These are phyloP conservation scores for Mylabris sibirica DNA, from an alignment of 2,888 invertebrate species.

Conservation along the genomic window DNA sequence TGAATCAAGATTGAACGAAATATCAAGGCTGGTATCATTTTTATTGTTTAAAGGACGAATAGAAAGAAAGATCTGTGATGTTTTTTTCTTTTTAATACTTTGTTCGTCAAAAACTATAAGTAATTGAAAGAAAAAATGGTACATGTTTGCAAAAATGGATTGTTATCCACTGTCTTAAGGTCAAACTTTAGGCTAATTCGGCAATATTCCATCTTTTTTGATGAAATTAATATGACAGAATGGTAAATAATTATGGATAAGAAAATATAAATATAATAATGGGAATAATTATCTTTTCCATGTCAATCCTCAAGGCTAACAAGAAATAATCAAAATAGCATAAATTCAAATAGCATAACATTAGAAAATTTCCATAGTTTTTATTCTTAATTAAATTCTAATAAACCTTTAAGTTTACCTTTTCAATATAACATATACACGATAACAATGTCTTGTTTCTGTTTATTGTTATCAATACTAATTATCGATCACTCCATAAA, in stretches of 20 bases:
- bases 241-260: background rate
- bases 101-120: no score
- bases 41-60: no score
- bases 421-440: background rate
- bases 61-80: no score
- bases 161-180: no score
- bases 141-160: no score
- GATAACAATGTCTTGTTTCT: background rate
- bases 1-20: no score
- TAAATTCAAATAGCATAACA: background rate
- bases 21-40: no score
- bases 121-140: no score
- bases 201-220: no score
- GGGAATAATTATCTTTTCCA: conserved; percentile 12
- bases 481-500: background rate
- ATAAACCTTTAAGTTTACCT: background rate
- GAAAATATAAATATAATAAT: background rate
- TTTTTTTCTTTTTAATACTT: no score
- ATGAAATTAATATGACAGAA: background rate
- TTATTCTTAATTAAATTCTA: background rate
- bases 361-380: background rate
- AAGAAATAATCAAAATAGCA: background rate
- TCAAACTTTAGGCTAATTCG: no score
- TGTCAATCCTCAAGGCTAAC: background rate
- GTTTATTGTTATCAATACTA: background rate